These are phyloP conservation scores for Okapia johnstoni DNA, from an alignment of 2,113 vertebrate genomes.

Conservation along the genomic window DNA sequence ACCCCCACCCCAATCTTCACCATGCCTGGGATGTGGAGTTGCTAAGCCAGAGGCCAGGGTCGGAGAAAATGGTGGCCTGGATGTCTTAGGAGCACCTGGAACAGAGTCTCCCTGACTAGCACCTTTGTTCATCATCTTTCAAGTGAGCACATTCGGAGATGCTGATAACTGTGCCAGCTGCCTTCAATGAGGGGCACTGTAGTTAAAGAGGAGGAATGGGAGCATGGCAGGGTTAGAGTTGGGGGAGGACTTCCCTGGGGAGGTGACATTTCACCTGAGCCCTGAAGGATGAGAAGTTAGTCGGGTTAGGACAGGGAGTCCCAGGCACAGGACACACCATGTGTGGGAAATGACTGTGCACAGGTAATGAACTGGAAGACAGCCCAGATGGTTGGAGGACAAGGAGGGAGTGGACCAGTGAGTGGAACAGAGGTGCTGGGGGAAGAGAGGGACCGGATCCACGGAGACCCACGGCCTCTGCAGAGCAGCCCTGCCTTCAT, in stretches of 20 bases:
- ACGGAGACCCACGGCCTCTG: background rate
- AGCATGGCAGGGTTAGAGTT: background rate
- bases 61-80: background rate
- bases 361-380: background rate
- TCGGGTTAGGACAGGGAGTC: background rate
- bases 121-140: background rate
- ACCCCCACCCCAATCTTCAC: background rate
- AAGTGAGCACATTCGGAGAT: background rate
- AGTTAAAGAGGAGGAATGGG: background rate
- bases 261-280: background rate
- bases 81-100: background rate
- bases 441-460: fast-evolving
- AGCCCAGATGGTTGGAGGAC: background rate
- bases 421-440: background rate
- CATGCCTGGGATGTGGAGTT: background rate
- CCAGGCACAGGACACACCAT: background rate
- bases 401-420: background rate
- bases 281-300: background rate
- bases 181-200: background rate
- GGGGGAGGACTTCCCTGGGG: background rate
- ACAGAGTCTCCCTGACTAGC: background rate
- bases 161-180: background rate
- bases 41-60: background rate
- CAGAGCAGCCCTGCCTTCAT: background rate
- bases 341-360: background rate